Evolutionary conservation across 2,113 vertebrate genomes (phyloP), one percentile per base, ranked within the genome.

Genomic region (Philantomba maxwellii): DNA sequence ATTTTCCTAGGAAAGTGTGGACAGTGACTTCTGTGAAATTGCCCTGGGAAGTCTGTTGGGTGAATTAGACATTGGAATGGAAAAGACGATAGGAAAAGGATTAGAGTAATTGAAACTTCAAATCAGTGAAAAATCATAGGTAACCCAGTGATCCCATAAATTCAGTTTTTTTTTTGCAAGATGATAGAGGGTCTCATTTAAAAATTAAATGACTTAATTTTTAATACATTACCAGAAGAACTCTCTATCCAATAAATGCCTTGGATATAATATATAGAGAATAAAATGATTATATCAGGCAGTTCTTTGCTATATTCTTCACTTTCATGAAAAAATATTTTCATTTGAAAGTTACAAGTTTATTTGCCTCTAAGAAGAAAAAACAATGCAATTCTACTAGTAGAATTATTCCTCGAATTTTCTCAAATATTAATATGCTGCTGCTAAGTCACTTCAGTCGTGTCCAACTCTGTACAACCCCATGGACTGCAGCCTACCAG

Each of bases 271-370:
- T 49, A 86, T 28, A 94, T 12, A 66, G 15, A 87, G 28, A 78
- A 4, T 43, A 93, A 87, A 92, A 70, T 43, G 12, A 95, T 57
- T 78, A 83, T 70, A 30, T 93, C 64, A 85, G 51, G 8, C 43
- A 57, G n/a, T 33, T 62, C 17, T 92, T 66, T 91, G 30, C 4
- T 53, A 23, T 39, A 85, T 87, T 96, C 64, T 89, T 91, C 45
- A 87, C 51, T 15, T 58, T 57, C 75, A 77, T 26, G 19, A 94
- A 47, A 78, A 45, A 49, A 7, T 39, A 57, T 84, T 83, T 94
- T 82, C 6, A 87, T 62, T 57, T 95, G 49, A 97, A 95, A 95
- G 86, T 57, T 64, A 85, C 26, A 89, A 53, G 12, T 57, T 92
- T 80, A 73, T 70, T 94, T 92, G 91, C 62, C 90, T 95, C 30